These are phyloP conservation scores for Nomada flava DNA, from an alignment of 2,888 invertebrate genomes.

Conservation along the genomic window DNA sequence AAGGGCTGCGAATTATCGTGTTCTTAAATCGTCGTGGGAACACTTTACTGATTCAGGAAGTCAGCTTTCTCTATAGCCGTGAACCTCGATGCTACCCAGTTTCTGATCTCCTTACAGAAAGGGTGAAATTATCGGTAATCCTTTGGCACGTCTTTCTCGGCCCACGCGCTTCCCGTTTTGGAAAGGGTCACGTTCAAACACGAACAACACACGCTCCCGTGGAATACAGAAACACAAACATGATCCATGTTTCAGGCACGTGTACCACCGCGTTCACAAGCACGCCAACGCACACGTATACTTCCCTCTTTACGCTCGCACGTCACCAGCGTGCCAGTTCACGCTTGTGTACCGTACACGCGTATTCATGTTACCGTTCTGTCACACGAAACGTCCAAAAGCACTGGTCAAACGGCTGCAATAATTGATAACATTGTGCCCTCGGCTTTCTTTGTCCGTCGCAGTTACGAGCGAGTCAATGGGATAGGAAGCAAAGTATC, in stretches of 20 bases:
- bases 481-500: not conserved
- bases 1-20: constrained; percentile 4
- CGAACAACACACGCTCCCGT: constrained; percentile 54
- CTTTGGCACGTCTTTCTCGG: not conserved
- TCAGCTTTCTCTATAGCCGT: not conserved
- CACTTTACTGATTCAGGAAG: not conserved
- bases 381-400: constrained; percentile 39
- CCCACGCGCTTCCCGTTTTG: constrained; percentile 1
- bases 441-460: not conserved
- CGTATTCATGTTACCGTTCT: constrained; percentile 8
- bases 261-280: constrained; percentile 39
- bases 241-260: constrained; percentile 35
- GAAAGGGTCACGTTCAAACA: constrained; percentile 54
- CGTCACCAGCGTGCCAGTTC: constrained; percentile 13
- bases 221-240: constrained; percentile 44
- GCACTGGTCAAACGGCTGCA: not conserved
- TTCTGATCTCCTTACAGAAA: not conserved
- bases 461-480: no score
- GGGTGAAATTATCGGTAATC: not conserved
- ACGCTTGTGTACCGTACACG: constrained; percentile 1
- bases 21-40: not conserved
- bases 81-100: not conserved
- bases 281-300: constrained; percentile 33
- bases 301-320: constrained; percentile 4
- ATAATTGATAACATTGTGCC: not conserved